These are phyloP conservation scores for Enteromius anoplus DNA, from an alignment of 2,797 vertebrate species.

Conservation along the genomic window DNA sequence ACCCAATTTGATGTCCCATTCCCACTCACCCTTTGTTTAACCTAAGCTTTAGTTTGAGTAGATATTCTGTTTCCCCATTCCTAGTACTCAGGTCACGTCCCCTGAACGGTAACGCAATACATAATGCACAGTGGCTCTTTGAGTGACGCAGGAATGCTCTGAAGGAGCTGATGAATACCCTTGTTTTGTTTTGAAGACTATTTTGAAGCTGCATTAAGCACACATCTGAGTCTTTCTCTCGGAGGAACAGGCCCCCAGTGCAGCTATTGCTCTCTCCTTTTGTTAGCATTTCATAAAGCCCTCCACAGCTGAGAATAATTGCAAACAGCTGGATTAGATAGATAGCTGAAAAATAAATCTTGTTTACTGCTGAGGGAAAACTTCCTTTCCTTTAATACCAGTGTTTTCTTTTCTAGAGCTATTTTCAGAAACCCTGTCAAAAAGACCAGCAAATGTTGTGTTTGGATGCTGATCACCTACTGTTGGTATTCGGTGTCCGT, in stretches of 20 bases:
- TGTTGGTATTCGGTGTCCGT: neutral
- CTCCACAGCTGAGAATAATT: constrained; percentile 65
- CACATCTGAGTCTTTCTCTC: constrained; percentile 16
- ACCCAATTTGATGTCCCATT: constrained; percentile 1
- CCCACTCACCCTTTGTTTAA: constrained; percentile 28
- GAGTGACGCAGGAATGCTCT: constrained; percentile 30
- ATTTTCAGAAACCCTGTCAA: neutral
- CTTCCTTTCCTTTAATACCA: constrained; percentile 53
- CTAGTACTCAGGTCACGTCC: neutral
- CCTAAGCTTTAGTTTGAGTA: constrained; percentile 12
- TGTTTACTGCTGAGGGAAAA: constrained; percentile 63
- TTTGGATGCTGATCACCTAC: neutral
- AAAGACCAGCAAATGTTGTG: constrained; percentile 4
- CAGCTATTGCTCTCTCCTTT: constrained; percentile 45
- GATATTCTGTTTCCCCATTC: neutral
- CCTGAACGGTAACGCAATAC: constrained; percentile 13
- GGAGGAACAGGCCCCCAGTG: constrained; percentile 22
- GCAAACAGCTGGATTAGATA: constrained; percentile 71
- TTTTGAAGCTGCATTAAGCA: constrained; percentile 47
- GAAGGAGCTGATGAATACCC: constrained; percentile 43
- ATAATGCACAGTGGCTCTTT: constrained; percentile 25
- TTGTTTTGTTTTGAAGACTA: constrained; percentile 34
- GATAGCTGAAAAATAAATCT: constrained; percentile 59
- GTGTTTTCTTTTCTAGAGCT: constrained; percentile 54
- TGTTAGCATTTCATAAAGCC: constrained; percentile 65